Percentiles rank a stretch among this genome's conserved stretches.
phyloP scores from a whole-genome alignment of 2,797 vertebrate genomes.

The Aulostomus chinensis region DNA sequence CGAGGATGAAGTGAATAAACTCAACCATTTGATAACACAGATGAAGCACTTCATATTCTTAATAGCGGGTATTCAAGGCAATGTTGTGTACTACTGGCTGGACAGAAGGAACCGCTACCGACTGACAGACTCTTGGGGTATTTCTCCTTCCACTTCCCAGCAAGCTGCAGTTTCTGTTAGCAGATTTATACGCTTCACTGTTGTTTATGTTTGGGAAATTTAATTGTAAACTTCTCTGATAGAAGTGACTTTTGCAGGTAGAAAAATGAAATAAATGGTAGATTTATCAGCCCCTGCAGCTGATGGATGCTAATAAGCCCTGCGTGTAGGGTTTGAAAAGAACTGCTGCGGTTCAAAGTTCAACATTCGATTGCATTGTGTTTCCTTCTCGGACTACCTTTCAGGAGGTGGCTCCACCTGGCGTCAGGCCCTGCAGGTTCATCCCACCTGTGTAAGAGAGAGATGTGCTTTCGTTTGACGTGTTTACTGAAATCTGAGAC shows the following conservation, averaged over 20 bases:
- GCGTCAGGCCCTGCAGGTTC: no score
- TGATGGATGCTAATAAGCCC: neutral
- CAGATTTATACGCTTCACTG: constrained; percentile 6
- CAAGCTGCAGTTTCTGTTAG: constrained; percentile 13
- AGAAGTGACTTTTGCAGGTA: neutral
- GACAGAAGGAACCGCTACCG: constrained; percentile 4
- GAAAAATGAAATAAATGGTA: neutral
- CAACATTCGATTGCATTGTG: no score
- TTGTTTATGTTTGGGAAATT: constrained; percentile 11
- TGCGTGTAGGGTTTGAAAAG: neutral
- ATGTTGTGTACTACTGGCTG: neutral
- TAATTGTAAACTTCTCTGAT: constrained; percentile 1
- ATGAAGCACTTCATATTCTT: constrained; percentile 15
- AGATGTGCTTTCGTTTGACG: neutral
- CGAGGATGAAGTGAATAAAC: constrained; percentile 24
- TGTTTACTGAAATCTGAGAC: no score
- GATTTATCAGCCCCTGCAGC: neutral
- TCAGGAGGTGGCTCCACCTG: no score
- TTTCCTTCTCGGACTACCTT: no score
- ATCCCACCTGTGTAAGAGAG: no score
- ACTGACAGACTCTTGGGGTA: neutral
- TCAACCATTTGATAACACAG: constrained; percentile 13
- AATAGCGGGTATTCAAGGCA: neutral
- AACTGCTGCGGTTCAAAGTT: neutral
- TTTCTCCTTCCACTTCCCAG: no score